Base-by-base conservation (phyloP, 1,140 invertebrate genomes). In the Drosophila asahinai region DNA sequence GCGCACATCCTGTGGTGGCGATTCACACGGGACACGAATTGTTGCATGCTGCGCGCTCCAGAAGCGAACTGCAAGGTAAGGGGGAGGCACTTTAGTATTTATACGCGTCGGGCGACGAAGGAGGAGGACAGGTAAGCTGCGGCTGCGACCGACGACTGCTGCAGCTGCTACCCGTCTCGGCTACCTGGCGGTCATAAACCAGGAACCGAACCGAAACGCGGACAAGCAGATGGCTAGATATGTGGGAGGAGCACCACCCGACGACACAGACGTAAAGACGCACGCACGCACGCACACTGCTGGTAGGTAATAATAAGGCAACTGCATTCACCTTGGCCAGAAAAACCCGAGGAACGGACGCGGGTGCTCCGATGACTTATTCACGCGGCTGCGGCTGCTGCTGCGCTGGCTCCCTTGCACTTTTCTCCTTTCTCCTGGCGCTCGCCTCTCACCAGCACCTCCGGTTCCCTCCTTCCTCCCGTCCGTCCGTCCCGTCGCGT, bases 321-420 rank as follows among this genome's bases (percentile, higher is more conserved):
- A 80, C 42, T 80, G 77, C 77, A 89, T 66, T 87, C 86, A 87
- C 84, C 84, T 87, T 86, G 76, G 72, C 77, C 70, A 80, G 42
- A 45, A 47, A 45, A 62, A 62, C 42, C 54, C 61, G 33, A 52
- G 22, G 19, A 43, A 40, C 36, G 54, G 38, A 60, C 36, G 43
- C 52, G 79, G 86, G 84, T 81, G 84, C 84, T 87, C 84, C 81
- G 86, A 77, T 89, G 73, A 66, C 72, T 82, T 86, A 67, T 86
- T 82, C 73, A 81, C 66, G 79, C 65, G 60, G 64, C 63, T 25
- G 22, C 22, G 22, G 22, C 22, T 75, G 65, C 72, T 81, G 79
- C 81, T 86, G 75, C 79, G 82, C 82, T 82, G 81, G 82, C 67
- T 61, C 38, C 40, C 45, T 62, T 61, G 55, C 62, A 40, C 40